Evolutionary conservation across 2,797 vertebrate species (phyloP), one percentile per base, ranked within the genome.

Genomic region (Melopsittacus undulatus): DNA sequence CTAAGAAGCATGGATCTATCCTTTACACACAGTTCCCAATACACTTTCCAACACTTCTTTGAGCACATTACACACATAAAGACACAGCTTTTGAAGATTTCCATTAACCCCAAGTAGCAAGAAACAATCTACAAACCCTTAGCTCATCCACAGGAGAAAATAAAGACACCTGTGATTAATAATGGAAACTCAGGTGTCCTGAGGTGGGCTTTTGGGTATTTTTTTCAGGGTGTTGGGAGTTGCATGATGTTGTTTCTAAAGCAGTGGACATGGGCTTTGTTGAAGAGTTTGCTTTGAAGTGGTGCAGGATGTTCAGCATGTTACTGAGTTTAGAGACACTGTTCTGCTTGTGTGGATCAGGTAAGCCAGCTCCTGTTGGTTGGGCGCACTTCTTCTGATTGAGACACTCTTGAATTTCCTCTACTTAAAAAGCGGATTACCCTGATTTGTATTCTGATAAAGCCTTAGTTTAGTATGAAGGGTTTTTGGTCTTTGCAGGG

Each of bases 251-350:
- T 80, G 12, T 6, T 73, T 57, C 10, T 59, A 63, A 73, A 68
- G 32, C 23, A 73, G 32, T 3, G 2, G 26, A 6, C 22, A 57
- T 7, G 30, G 13, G 5, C 5, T 45, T 9, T 23, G 3, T 5
- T 7, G 2, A 8, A n/a, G 21, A 16, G 2, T 1, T 3, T 36
- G 5, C 0, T 40, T 27, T 61, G 16, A 7, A 27, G 23, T 16
- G 3, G 2, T 19, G 19, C 0, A 7, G 9, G 52, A 2, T 52
- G 20, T 8, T 34, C 5, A 20, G 67, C 0, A 2, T 1, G 6
- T 21, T 6, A 5, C 26, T 5, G 4, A 49, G 18, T 62, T 16
- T 76, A 32, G n/a, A 69, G 43, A 38, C 0, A 0, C 6, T 1
- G 8, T 6, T 18, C 6, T 40, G 49, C 2, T 22, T 45, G 10